A percentile compares a stretch with the other conserved stretches of the same genome.
These are phyloP conservation scores for Nycteola revayana DNA, from an alignment of 2,888 invertebrate genomes.

Conservation along the genomic window DNA sequence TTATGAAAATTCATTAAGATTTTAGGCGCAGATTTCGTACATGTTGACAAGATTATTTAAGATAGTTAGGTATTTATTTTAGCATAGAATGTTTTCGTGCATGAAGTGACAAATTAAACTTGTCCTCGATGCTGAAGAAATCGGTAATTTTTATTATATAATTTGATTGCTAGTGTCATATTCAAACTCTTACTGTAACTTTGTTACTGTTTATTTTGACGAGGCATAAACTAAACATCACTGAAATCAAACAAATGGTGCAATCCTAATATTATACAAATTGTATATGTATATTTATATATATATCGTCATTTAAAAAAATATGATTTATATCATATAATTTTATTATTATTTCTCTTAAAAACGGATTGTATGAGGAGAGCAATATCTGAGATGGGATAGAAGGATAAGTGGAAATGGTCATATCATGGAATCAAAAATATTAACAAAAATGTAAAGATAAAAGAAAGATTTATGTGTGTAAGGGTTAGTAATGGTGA, in stretches of 20 bases:
- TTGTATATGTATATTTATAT: conserved; percentile 38
- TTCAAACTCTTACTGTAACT: conserved; percentile 45
- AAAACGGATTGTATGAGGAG: conserved; percentile 51
- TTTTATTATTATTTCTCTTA: conserved; percentile 37
- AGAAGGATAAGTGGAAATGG: conserved; percentile 63
- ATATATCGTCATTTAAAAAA: conserved; percentile 19
- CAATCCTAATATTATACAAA: conserved; percentile 55
- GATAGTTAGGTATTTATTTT: conserved; percentile 82
- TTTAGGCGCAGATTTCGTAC: conserved; percentile 77
- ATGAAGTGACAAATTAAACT: conserved; percentile 59
- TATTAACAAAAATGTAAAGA: conserved; percentile 63
- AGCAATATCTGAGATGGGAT: conserved; percentile 67
- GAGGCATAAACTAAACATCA: conserved; percentile 45
- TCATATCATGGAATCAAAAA: conserved; percentile 77
- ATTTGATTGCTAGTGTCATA: conserved; percentile 63
- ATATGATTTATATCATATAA: conserved; percentile 30
- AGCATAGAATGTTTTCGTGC: conserved; percentile 74
- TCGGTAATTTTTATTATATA: conserved; percentile 51
- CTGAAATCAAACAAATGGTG: conserved; percentile 53
- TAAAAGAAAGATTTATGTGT: conserved; percentile 60
- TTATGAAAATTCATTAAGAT: conserved; percentile 76
- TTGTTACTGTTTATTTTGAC: conserved; percentile 43
- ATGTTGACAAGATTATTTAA: conserved; percentile 80
- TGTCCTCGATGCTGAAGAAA: conserved; percentile 53
- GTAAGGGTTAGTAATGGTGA: conserved; percentile 65